phyloP scores from a whole-genome alignment of 2,113 vertebrate species.

The Regulus satrapa region DNA sequence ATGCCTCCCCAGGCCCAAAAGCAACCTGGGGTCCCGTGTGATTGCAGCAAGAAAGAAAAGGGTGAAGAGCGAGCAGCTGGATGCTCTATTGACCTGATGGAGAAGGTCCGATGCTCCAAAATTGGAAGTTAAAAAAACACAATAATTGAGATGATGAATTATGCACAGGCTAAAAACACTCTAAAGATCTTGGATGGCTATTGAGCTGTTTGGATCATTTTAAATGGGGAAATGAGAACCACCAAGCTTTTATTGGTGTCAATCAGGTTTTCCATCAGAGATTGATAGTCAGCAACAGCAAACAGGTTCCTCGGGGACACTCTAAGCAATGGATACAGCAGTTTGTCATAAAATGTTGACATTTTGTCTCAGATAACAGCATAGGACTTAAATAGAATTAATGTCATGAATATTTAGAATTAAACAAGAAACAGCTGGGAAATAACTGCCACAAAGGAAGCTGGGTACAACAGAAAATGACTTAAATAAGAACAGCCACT shows the following conservation, averaged over 20 bases:
- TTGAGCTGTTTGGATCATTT: constrained; percentile 22
- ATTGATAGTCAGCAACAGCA: constrained; percentile 5
- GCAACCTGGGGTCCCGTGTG: background rate
- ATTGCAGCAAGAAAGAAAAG: background rate
- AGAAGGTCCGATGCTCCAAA: background rate
- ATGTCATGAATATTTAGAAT: background rate
- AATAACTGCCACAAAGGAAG: background rate
- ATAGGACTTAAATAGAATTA: background rate
- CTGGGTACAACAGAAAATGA: background rate
- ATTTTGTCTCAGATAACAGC: constrained; percentile 25
- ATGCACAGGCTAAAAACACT: background rate
- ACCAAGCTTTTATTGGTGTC: constrained; percentile 20
- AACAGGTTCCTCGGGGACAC: background rate
- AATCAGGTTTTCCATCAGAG: constrained; percentile 28
- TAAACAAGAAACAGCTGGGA: background rate
- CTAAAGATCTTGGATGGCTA: background rate
- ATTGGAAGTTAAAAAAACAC: background rate
- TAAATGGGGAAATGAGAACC: constrained; percentile 3
- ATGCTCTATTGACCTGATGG: background rate
- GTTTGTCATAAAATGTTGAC: constrained; percentile 11
- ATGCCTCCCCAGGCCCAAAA: background rate
- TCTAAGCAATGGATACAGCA: background rate
- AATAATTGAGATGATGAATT: constrained; percentile 3
- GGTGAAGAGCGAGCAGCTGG: background rate
- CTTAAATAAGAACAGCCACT: background rate